A percentile compares a stretch with the other conserved stretches of the same genome.
Evolutionary conservation across 2,888 invertebrate genomes (phyloP).

Genomic region (Carabus problematicus): DNA sequence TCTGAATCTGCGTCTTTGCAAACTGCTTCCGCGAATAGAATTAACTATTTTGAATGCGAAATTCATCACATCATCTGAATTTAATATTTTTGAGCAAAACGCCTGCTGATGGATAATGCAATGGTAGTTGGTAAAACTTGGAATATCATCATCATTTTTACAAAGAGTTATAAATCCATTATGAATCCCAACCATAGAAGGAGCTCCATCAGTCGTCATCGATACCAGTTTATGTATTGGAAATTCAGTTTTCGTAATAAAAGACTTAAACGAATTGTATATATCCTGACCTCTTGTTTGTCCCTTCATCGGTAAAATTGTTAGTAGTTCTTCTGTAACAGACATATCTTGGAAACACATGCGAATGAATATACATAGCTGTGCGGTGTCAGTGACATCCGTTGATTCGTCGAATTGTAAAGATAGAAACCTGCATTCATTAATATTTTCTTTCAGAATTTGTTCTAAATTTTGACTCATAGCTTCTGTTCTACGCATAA

Average conservation of each 20-base stretch:
- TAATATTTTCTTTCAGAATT: constrained; percentile 40
- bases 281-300: constrained; percentile 46
- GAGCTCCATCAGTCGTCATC: constrained; percentile 46
- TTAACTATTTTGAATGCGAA: too few relatives aligned
- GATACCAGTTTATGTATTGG: constrained; percentile 45
- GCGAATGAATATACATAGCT: constrained; percentile 44
- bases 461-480: constrained; percentile 31
- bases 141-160: too few relatives aligned
- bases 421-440: constrained; percentile 42
- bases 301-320: constrained; percentile 45
- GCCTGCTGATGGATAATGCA: too few relatives aligned
- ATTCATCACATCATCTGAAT: constrained; percentile 13
- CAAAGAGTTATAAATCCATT: too few relatives aligned
- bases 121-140: too few relatives aligned
- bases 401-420: constrained; percentile 41
- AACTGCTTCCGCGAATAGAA: too few relatives aligned
- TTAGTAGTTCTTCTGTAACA: constrained; percentile 45
- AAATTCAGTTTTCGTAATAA: constrained; percentile 41
- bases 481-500: constrained; percentile 23
- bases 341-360: constrained; percentile 44
- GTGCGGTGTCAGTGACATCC: constrained; percentile 33
- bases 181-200: too few relatives aligned
- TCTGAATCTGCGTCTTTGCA: too few relatives aligned
- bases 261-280: constrained; percentile 44
- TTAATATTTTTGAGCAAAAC: too few relatives aligned